Base-by-base conservation (phyloP, 53 echinoderm and acorn worm species). In the Astropecten irregularis region DNA sequence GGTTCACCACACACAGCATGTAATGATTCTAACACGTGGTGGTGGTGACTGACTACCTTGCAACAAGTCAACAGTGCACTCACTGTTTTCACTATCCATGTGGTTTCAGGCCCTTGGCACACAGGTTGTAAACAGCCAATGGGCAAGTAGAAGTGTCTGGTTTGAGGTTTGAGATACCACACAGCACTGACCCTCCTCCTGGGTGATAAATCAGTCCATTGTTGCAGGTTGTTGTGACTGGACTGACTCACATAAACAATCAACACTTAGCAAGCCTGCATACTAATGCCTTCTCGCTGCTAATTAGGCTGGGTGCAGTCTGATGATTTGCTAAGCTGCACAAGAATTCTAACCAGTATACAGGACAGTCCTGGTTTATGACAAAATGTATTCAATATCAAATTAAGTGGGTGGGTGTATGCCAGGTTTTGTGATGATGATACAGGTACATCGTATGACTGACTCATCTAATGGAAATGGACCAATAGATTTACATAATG, bases 171-270 rank as follows among this genome's bases (percentile, higher is more conserved):
- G n/a, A n/a, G n/a, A n/a, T n/a, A n/a, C n/a, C n/a, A n/a, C n/a
- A n/a, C 33, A 28, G 56, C 54, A 39, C 40, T 52, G 26, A 27
- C 2, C 54, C 40, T 15, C n/a, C 11, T 53, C 37, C 18, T 13
- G 16, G 46, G 4, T 42, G 46, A 42, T n/a, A 26, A 26, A 47
- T 9, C 3, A 26, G 16, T 23, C 76, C 28, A 40, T 58, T 76
- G 76, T 76, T 72, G 52, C 34, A 40, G n/a, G n/a, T n/a, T n/a
- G n/a, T n/a, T n/a, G n/a, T n/a, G n/a, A n/a, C n/a, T n/a, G n/a
- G n/a, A n/a, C n/a, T 76, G 76, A 76, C 76, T 76, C 76, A 76
- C 31, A 69, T 40, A 57, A 76, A 58, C 58, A 76, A 76, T 76
- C 56, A 55, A 58, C 76, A 76, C 57, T 26, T 36, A 58, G 76